Evolutionary conservation across 1,140 invertebrate species (phyloP).

Genomic region (Euschistus heros): DNA sequence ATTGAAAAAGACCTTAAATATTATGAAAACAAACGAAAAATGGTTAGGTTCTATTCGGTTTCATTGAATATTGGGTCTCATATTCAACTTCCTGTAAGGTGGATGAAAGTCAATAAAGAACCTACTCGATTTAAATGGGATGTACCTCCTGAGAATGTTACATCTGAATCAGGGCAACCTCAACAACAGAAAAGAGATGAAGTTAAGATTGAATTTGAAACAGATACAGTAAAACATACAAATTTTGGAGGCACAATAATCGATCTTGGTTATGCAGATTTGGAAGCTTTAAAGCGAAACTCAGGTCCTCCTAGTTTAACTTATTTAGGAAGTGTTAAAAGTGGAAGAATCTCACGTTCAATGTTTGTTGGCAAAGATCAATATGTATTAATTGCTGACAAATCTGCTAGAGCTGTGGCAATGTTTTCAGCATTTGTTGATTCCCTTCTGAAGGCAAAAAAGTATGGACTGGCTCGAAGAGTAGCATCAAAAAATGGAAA

Average conservation of each 20-base stretch:
- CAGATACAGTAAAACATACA: conserved; percentile 10
- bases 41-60: conserved; percentile 4
- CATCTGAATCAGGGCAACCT: neutral
- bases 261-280: conserved; percentile 20
- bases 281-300: conserved; percentile 19
- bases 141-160: too few species aligned
- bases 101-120: conserved; percentile 21
- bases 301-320: conserved; percentile 17
- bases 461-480: conserved; percentile 18
- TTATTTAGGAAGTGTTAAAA: conserved; percentile 16
- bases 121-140: conserved; percentile 13
- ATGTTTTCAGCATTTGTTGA: conserved; percentile 20
- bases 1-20: conserved; percentile 20
- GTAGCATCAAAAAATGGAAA: conserved; percentile 22
- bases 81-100: conserved; percentile 20
- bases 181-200: neutral
- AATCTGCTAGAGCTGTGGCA: conserved; percentile 4
- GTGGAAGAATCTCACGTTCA: conserved; percentile 1
- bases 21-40: conserved; percentile 22
- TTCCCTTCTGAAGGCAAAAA: conserved; percentile 17
- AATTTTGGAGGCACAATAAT: conserved; percentile 20
- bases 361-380: conserved; percentile 20
- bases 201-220: neutral
- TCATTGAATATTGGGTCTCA: conserved; percentile 18
- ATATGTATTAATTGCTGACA: conserved; percentile 14